Base-by-base conservation (phyloP, 2,888 invertebrate genomes). In the Lysandra bellargus region DNA sequence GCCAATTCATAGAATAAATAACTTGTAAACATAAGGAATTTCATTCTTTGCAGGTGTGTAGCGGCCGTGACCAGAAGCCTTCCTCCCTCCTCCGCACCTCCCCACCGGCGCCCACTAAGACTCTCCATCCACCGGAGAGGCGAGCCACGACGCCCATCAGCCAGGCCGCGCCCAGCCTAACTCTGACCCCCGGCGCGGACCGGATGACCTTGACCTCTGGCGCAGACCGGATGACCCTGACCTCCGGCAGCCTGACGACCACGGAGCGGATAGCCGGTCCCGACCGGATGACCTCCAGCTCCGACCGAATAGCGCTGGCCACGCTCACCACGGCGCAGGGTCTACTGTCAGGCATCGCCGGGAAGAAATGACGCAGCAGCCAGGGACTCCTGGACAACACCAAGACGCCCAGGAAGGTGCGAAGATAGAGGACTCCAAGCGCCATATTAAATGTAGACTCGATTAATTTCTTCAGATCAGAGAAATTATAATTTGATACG, bases 281-380 rank as follows among this genome's bases (percentile, higher is more conserved):
- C 14, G 69, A 69, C 14, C 69, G 69, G 33, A 69, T 69, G 69
- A 37, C 69, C 14, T 17, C 69, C 33, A 17, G 84, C 60, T 86
- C 85, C 0, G 94, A 94, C 23, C 85, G 94, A 82, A 86, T 94
- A 76, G 87, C 92, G 0, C 83, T 94, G 5, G 92, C 94, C 0
- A 91, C 85, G 0, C 84, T 95, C 33, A 90, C 94, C 0, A 86
- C 89, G 0, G 90, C 92, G n/a, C 94, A 94, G 80, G 92, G 94
- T 0, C 82, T 94, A 40, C 89, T 93, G 9, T 88, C 87, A 0
- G 88, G 91, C 0, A 91, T 93, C 4, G 92, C 91, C 1, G 89
- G 89, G 85, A 95, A 95, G 87, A 95, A 95, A 95, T 95, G 95
- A 95, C 95, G 94, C 80, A 89, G 90, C 85, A 90, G 85, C 79